phyloP scores from a whole-genome alignment of 2,888 invertebrate genomes.

The Xanthostigma xanthostigma region DNA sequence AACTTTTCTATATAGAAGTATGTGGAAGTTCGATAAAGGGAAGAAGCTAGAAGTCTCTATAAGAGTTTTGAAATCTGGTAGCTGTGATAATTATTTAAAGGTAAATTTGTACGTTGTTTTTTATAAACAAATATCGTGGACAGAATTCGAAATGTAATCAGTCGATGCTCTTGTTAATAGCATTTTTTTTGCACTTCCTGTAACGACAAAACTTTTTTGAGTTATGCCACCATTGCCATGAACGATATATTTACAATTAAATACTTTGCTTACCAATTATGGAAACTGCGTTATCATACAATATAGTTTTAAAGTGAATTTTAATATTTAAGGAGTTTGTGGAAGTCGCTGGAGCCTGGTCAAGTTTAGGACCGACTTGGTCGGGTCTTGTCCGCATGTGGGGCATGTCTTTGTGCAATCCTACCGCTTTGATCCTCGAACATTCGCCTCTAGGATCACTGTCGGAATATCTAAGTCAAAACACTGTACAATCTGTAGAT shows the following conservation, averaged over 20 bases:
- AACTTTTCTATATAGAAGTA: constrained; percentile 53
- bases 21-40: constrained; percentile 62
- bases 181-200: too few species aligned
- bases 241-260: too few species aligned
- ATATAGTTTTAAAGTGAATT: neutral
- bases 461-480: constrained; percentile 45
- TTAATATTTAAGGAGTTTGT: constrained; percentile 50
- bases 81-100: constrained; percentile 42
- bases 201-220: too few species aligned
- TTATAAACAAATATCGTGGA: neutral
- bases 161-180: too few species aligned
- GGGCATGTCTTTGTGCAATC: constrained; percentile 60
- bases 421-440: constrained; percentile 70
- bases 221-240: too few species aligned
- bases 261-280: too few species aligned
- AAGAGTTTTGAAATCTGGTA: constrained; percentile 57
- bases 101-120: constrained; percentile 25
- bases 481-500: constrained; percentile 47
- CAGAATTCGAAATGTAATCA: too few species aligned
- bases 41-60: constrained; percentile 67
- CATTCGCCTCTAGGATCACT: constrained; percentile 64
- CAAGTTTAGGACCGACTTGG: constrained; percentile 42
- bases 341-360: constrained; percentile 63
- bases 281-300: too few species aligned
- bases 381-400: constrained; percentile 61